Conservation (phyloP, 1,140 invertebrate genomes). For the Platyura marginata region DNA sequence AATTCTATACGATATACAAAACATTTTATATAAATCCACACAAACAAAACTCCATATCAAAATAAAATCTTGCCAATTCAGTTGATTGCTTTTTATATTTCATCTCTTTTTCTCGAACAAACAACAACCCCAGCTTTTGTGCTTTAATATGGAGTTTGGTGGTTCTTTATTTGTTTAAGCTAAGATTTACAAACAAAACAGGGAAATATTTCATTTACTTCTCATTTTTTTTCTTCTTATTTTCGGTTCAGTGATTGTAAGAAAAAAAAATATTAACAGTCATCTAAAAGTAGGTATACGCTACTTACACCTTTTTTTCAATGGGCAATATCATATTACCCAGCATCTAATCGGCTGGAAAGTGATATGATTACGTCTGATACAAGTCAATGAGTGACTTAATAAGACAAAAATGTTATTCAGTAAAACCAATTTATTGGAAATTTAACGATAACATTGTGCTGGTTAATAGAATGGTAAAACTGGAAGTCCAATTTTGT, state of each 20-base stretch:
- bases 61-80: constrained; percentile 2
- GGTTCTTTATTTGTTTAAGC: neutral
- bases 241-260: neutral
- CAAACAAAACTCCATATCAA: neutral
- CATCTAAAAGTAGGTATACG: neutral
- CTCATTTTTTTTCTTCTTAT: neutral
- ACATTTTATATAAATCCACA: neutral
- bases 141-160: neutral
- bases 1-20: neutral
- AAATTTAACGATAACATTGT: too few relatives aligned
- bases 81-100: constrained; percentile 1
- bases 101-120: neutral
- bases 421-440: too few relatives aligned
- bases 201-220: neutral
- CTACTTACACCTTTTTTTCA: neutral
- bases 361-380: neutral
- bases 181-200: neutral
- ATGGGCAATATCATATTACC: neutral
- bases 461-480: too few relatives aligned
- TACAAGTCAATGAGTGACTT: neutral
- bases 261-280: neutral
- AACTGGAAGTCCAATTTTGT: too few relatives aligned
- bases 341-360: neutral
- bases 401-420: too few relatives aligned
- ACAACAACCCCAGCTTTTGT: neutral